Percentiles rank a stretch among this genome's conserved stretches.
These are phyloP conservation scores for Mallotus villosus DNA, from an alignment of 2,797 vertebrate species.

Conservation along the genomic window DNA sequence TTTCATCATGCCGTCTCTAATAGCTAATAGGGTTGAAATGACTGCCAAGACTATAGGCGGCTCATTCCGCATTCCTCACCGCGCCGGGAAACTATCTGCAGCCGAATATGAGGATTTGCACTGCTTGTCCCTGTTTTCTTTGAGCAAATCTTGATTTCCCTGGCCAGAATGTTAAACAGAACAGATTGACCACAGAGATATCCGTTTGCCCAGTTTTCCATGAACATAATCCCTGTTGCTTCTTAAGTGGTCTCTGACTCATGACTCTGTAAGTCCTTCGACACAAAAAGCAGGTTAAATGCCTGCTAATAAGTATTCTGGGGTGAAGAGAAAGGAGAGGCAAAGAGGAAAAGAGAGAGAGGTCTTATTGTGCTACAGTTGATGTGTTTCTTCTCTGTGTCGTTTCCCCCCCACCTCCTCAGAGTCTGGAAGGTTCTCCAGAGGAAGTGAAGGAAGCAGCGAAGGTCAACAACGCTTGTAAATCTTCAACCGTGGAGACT, in stretches of 20 bases:
- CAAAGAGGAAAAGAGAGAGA: constrained; percentile 40
- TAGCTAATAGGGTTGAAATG: constrained; percentile 15
- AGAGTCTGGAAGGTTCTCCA: constrained; percentile 84
- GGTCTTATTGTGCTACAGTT: constrained; percentile 71
- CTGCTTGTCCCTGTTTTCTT: constrained; percentile 39
- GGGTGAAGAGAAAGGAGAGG: constrained; percentile 40
- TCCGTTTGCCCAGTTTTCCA: constrained; percentile 50
- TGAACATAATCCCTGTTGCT: constrained; percentile 39
- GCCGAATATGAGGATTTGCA: constrained; percentile 32
- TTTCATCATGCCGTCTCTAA: not conserved
- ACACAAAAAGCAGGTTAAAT: constrained; percentile 41
- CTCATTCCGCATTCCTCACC: constrained; percentile 52
- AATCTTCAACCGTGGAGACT: constrained; percentile 75
- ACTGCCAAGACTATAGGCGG: constrained; percentile 41
- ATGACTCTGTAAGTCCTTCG: constrained; percentile 29
- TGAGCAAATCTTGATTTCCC: constrained; percentile 56
- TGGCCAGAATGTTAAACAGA: constrained; percentile 29
- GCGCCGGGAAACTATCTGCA: constrained; percentile 34
- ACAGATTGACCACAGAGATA: constrained; percentile 25
- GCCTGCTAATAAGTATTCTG: constrained; percentile 41
- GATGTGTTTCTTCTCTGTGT: constrained; percentile 87
- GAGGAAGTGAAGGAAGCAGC: constrained; percentile 83
- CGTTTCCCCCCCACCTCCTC: constrained; percentile 96
- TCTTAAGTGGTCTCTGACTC: constrained; percentile 38
- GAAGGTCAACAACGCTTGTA: constrained; percentile 81